phyloP scores from a whole-genome alignment of 2,113 vertebrate species.

The Notarius lentiginosus region DNA sequence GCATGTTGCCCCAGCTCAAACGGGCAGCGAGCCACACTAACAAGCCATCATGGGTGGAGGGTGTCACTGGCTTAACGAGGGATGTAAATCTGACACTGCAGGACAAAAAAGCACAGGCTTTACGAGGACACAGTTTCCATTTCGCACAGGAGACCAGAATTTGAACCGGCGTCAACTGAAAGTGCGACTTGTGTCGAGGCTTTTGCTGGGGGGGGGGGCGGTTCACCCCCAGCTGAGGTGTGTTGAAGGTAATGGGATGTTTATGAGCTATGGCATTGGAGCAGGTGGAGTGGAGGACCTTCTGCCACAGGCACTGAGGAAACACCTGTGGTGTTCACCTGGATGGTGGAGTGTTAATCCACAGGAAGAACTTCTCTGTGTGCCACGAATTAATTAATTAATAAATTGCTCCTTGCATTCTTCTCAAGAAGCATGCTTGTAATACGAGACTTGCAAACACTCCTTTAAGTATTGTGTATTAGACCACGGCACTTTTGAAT shows the following conservation, averaged over 20 bases:
- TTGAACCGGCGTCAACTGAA: constrained; percentile 35
- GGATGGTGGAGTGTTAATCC: neutral
- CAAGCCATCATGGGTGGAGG: constrained; percentile 40
- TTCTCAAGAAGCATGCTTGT: neutral
- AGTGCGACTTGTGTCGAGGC: constrained; percentile 30
- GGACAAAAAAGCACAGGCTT: constrained; percentile 40
- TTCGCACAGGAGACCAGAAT: constrained; percentile 40
- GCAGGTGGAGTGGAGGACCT: neutral
- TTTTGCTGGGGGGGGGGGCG: neutral
- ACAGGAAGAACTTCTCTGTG: neutral
- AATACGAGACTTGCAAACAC: neutral
- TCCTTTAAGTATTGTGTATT: neutral
- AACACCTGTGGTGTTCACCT: constrained; percentile 37
- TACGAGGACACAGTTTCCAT: constrained; percentile 32
- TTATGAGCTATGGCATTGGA: constrained; percentile 27
- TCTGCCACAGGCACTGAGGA: neutral
- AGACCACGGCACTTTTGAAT: neutral
- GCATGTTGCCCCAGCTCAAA: constrained; percentile 35
- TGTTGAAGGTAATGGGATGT: constrained; percentile 37
- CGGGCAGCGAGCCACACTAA: constrained; percentile 32
- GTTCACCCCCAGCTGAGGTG: constrained; percentile 10
- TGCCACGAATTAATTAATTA: too few species aligned
- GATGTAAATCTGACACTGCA: constrained; percentile 55
- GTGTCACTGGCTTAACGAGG: constrained; percentile 54
- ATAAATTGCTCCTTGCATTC: neutral